Percentiles rank a stretch among this genome's conserved stretches.
Evolutionary conservation across 2,113 vertebrate species (phyloP).

Genomic region (Fulmarus glacialis): DNA sequence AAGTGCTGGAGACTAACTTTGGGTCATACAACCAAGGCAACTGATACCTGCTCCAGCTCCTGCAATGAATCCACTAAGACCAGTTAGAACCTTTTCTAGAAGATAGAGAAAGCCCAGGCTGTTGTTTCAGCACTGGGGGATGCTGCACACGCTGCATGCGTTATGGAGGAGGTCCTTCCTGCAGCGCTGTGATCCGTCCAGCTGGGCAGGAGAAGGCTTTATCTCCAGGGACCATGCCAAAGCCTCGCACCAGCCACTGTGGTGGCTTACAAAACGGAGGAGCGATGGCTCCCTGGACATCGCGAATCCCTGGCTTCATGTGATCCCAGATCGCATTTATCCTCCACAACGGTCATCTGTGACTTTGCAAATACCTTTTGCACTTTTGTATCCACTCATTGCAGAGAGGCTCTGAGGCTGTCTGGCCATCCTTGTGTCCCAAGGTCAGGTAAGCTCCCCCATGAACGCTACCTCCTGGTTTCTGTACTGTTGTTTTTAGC

Average conservation of each 20-base stretch:
- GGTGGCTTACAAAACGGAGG: not conserved
- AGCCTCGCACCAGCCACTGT: not conserved
- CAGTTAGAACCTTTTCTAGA: not conserved
- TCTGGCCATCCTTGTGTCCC: not conserved
- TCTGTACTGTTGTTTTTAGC: not conserved
- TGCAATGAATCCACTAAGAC: not conserved
- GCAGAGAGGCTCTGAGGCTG: not conserved
- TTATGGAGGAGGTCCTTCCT: no score
- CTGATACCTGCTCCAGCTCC: not conserved
- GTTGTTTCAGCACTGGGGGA: not conserved
- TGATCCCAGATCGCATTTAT: not conserved
- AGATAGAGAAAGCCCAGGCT: rapidly evolving
- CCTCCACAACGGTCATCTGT: not conserved
- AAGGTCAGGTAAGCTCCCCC: not conserved
- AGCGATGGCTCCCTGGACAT: not conserved
- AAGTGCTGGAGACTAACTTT: not conserved
- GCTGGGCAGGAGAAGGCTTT: not conserved
- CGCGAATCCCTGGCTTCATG: rapidly evolving
- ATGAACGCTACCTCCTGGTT: not conserved
- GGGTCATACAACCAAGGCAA: rapidly evolving
- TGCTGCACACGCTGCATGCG: rapidly evolving
- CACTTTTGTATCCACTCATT: not conserved
- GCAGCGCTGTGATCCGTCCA: rapidly evolving
- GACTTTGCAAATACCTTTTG: not conserved
- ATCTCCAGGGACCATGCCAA: not conserved